Conservation (phyloP, 2,888 invertebrate species). For the Thysanoteuthis rhombus region DNA sequence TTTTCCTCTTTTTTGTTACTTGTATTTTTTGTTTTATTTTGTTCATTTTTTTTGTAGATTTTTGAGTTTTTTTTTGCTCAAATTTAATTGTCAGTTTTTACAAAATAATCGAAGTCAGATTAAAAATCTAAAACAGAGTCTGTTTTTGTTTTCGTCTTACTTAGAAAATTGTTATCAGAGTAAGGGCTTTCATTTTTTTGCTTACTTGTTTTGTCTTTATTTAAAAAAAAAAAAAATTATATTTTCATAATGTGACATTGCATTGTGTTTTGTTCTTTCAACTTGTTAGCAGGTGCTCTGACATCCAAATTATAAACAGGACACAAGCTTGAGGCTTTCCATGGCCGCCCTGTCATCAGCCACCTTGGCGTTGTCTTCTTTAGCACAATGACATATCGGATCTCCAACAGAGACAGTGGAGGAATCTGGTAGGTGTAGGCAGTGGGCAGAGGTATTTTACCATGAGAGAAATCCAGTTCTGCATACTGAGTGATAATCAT, state of each 20-base stretch:
- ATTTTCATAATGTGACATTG: neutral
- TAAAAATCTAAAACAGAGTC: neutral
- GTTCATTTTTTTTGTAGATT: neutral
- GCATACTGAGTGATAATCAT: conserved; percentile 16
- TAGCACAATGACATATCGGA: conserved; percentile 12
- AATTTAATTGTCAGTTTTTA: neutral
- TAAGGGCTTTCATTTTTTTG: neutral
- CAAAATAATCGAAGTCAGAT: neutral
- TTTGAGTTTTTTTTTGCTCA: neutral
- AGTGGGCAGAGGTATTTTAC: neutral
- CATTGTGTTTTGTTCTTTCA: neutral
- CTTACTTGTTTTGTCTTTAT: neutral
- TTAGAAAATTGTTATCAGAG: neutral
- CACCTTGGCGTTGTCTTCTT: neutral
- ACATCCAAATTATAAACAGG: neutral
- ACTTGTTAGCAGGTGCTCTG: neutral
- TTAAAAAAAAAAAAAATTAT: neutral
- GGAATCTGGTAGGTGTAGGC: neutral
- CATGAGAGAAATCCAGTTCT: conserved; percentile 12
- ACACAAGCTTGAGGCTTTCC: neutral
- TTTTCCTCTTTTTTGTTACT: neutral
- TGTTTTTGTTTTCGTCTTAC: neutral
- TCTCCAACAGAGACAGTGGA: conserved; percentile 12
- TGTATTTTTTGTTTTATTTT: neutral
- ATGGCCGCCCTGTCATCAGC: neutral